Conservation (phyloP, 2,888 invertebrate species). For the Muschampia staudingeri region DNA sequence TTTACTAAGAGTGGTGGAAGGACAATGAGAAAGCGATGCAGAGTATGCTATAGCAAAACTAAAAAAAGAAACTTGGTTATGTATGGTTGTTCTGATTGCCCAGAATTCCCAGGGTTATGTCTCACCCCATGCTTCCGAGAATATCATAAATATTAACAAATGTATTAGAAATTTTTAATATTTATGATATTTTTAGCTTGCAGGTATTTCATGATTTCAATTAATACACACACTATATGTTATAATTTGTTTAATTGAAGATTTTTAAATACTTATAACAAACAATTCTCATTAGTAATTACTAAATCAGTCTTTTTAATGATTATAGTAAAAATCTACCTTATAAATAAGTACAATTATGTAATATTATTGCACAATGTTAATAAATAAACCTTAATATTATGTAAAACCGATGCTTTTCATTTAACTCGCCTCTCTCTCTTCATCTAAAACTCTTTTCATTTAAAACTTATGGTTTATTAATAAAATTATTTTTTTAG, state of each 20-base stretch:
- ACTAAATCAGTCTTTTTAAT: too few relatives aligned
- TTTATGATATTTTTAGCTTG: constrained; percentile 13
- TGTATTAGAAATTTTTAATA: background rate
- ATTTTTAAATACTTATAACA: too few relatives aligned
- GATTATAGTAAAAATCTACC: too few relatives aligned
- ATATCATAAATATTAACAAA: constrained; percentile 22
- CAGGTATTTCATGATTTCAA: background rate
- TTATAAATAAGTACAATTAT: too few relatives aligned
- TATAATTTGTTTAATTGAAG: background rate
- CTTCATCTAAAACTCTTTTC: too few relatives aligned
- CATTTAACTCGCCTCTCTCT: too few relatives aligned
- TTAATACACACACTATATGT: constrained; percentile 7
- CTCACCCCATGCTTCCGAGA: constrained; percentile 23
- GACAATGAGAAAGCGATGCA: constrained; percentile 24
- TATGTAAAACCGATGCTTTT: too few relatives aligned
- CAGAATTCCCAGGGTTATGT: constrained; percentile 38
- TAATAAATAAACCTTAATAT: too few relatives aligned
- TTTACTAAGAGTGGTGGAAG: constrained; percentile 20
- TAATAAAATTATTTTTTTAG: constrained; percentile 36
- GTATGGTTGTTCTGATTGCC: constrained; percentile 30
- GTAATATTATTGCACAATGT: too few relatives aligned
- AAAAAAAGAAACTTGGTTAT: constrained; percentile 30
- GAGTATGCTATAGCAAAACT: constrained; percentile 30
- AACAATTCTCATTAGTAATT: too few relatives aligned
- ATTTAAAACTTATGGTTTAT: too few relatives aligned